Conservation (phyloP, 2,888 invertebrate genomes). For the Operophtera brumata region DNA sequence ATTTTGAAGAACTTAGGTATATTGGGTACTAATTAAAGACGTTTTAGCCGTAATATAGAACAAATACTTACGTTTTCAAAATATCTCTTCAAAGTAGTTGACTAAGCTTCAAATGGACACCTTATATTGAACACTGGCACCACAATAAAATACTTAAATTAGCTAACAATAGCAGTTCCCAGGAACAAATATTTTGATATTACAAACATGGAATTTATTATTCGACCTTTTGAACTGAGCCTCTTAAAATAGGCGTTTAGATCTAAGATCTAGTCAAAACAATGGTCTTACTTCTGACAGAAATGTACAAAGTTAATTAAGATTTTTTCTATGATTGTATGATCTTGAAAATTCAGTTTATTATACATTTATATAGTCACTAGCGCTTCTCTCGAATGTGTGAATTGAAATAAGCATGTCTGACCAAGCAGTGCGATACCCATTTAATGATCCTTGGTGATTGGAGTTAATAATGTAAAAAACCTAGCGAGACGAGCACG, state of each 20-base stretch:
- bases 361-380: constrained; percentile 4
- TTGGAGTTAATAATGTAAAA: constrained; percentile 31
- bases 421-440: constrained; percentile 38
- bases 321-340: neutral
- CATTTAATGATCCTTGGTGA: constrained; percentile 45
- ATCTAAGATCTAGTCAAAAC: constrained; percentile 6
- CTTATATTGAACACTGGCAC: neutral
- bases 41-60: no score
- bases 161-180: constrained; percentile 15
- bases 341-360: constrained; percentile 12
- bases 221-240: constrained; percentile 1
- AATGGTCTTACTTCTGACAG: constrained; percentile 4
- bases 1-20: no score
- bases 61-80: neutral
- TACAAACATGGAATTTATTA: constrained; percentile 9
- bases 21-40: no score
- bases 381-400: constrained; percentile 49
- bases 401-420: constrained; percentile 54
- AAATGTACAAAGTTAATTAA: neutral
- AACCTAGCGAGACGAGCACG: constrained; percentile 24
- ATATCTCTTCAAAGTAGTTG: neutral
- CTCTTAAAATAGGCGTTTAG: neutral
- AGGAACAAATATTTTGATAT: constrained; percentile 12
- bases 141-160: constrained; percentile 4
- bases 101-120: constrained; percentile 2